phyloP scores from a whole-genome alignment of 2,797 vertebrate genomes.

The Yasuhikotakia modesta region DNA sequence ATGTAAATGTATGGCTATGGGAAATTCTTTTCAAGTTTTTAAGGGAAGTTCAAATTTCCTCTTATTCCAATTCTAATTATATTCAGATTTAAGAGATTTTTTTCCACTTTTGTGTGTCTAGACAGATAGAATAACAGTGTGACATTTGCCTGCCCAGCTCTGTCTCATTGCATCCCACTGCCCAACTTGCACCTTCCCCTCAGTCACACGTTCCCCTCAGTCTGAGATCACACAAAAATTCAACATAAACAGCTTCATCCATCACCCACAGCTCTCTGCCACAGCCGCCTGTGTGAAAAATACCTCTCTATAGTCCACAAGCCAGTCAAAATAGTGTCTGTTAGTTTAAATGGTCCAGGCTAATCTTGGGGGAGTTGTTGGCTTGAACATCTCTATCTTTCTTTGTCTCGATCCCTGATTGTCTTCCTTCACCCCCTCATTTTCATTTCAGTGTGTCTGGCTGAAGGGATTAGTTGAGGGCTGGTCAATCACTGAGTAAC shows the following conservation, averaged over 20 bases:
- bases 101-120: too few species aligned
- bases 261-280: constrained; percentile 35
- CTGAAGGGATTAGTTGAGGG: not conserved
- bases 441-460: constrained; percentile 32
- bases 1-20: too few species aligned
- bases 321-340: constrained; percentile 23
- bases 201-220: constrained; percentile 11
- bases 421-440: constrained; percentile 9
- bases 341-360: constrained; percentile 45
- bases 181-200: constrained; percentile 10
- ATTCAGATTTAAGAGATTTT: too few species aligned
- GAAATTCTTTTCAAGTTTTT: too few species aligned
- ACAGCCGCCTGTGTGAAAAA: constrained; percentile 12
- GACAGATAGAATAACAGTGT: not conserved
- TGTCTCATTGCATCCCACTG: too few species aligned
- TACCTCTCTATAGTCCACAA: constrained; percentile 11
- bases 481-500: constrained; percentile 30
- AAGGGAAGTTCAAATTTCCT: too few species aligned
- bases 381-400: not conserved
- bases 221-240: constrained; percentile 11
- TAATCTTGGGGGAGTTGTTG: constrained; percentile 30
- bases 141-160: constrained; percentile 4
- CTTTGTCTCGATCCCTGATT: constrained; percentile 7
- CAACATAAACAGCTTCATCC: constrained; percentile 47
- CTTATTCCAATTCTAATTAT: too few species aligned